Conservation (phyloP, 2,113 vertebrate genomes). For the Anas platyrhynchos region DNA sequence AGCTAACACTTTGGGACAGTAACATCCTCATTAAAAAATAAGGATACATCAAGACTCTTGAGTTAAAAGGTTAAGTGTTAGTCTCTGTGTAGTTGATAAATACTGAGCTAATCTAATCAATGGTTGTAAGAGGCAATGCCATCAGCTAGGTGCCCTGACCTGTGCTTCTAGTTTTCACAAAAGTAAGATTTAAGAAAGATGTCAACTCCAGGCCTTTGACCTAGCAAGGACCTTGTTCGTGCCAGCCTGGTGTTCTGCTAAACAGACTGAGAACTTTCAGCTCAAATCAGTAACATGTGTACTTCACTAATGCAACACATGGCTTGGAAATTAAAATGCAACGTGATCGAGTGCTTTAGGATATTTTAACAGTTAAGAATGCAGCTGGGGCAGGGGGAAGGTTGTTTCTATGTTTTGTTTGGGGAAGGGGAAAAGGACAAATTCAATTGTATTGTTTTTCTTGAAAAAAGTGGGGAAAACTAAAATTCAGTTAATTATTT, state of each 20-base stretch:
- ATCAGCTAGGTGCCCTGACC: slow-evolving; percentile 75
- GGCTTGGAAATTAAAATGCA: slow-evolving; percentile 79
- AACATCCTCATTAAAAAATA: slow-evolving; percentile 70
- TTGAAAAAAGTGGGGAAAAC: slow-evolving; percentile 89
- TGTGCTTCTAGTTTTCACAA: slow-evolving; percentile 70
- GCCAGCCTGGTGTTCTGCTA: slow-evolving; percentile 71
- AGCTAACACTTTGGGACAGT: slow-evolving; percentile 39
- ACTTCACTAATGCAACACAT: slow-evolving; percentile 76
- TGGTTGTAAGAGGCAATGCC: slow-evolving; percentile 55
- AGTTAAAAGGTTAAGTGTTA: slow-evolving; percentile 81
- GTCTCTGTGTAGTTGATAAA: slow-evolving; percentile 78
- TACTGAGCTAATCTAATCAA: slow-evolving; percentile 80
- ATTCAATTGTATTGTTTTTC: slow-evolving; percentile 92
- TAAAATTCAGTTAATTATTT: slow-evolving; percentile 85
- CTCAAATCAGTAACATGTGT: slow-evolving; percentile 85
- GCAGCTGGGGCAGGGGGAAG: slow-evolving; percentile 73
- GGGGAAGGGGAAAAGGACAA: slow-evolving; percentile 71
- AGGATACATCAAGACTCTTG: slow-evolving; percentile 65
- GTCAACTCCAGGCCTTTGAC: slow-evolving; percentile 79
- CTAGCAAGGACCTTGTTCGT: slow-evolving; percentile 73
- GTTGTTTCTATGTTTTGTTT: slow-evolving; percentile 69
- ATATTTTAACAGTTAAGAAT: slow-evolving; percentile 85
- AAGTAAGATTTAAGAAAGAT: slow-evolving; percentile 80
- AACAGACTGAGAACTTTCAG: slow-evolving; percentile 71
- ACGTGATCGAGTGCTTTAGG: slow-evolving; percentile 77